These are phyloP conservation scores for Apostichopus leukothele DNA, from an alignment of 53 echinoderm and acorn worm species.

Conservation along the genomic window DNA sequence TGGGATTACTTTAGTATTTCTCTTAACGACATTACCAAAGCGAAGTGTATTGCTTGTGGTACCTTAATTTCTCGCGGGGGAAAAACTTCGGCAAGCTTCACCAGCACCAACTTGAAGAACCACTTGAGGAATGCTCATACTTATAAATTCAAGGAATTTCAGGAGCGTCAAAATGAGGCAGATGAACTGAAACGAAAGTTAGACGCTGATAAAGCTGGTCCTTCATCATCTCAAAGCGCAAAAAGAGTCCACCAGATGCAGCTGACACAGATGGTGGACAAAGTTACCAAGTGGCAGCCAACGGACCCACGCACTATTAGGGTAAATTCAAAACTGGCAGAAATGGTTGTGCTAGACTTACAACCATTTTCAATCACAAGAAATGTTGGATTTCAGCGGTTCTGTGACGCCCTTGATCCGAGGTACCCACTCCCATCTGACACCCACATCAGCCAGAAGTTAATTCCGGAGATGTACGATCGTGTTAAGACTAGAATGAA, in stretches of 20 bases:
- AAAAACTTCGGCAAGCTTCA: neutral
- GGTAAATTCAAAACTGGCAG: constrained; percentile 16
- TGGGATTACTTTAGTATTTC: neutral
- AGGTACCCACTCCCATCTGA: constrained; percentile 30
- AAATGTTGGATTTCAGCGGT: constrained; percentile 48
- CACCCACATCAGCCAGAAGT: constrained; percentile 21
- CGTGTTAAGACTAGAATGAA: neutral
- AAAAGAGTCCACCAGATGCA: constrained; percentile 15
- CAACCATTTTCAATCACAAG: constrained; percentile 22
- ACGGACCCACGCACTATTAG: constrained; percentile 6
- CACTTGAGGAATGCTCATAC: constrained; percentile 5
- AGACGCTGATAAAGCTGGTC: neutral
- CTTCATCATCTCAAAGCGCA: constrained; percentile 12
- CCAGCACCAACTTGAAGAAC: constrained; percentile 43
- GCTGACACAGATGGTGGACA: constrained; percentile 22
- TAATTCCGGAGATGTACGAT: constrained; percentile 41
- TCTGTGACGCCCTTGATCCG: constrained; percentile 31
- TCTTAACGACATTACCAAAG: neutral
- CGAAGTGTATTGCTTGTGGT: neutral
- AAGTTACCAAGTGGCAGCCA: constrained; percentile 23
- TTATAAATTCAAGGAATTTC: neutral
- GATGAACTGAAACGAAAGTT: constrained; percentile 7
- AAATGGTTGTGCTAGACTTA: constrained; percentile 49
- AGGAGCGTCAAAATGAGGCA: neutral
- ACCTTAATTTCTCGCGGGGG: constrained; percentile 29